A percentile compares a stretch with the other conserved stretches of the same genome.
Evolutionary conservation across 2,113 vertebrate genomes (phyloP).

Genomic region (Rhea americana): DNA sequence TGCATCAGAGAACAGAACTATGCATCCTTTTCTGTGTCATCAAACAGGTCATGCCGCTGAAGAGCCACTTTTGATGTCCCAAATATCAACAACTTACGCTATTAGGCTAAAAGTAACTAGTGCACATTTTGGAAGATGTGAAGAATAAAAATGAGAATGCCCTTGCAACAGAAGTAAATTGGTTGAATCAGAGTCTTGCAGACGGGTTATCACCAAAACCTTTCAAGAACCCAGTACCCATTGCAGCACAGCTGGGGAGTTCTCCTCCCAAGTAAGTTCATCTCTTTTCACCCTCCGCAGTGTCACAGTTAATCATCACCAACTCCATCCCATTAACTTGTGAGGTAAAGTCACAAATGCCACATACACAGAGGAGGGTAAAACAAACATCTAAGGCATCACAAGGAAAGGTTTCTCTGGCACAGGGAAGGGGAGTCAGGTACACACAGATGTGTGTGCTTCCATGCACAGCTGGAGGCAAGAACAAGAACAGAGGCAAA

Average conservation of each 20-base stretch:
- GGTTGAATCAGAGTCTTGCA: not conserved
- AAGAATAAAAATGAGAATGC: not conserved
- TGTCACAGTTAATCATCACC: not conserved
- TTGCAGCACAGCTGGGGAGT: not conserved
- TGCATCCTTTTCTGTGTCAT: too few species aligned
- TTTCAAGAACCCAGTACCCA: not conserved
- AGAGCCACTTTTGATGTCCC: not conserved
- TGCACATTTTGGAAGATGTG: not conserved
- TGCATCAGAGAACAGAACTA: not conserved
- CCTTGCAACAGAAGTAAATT: not conserved
- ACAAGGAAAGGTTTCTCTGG: not conserved
- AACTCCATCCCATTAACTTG: not conserved
- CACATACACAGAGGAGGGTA: not conserved
- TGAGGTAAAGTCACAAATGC: not conserved
- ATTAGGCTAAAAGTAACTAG: constrained; percentile 23
- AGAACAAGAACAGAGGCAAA: not conserved
- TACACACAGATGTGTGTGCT: accelerated
- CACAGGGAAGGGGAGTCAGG: accelerated
- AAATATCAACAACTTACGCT: not conserved
- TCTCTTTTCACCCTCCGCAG: not conserved
- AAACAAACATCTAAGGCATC: not conserved
- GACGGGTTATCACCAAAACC: not conserved
- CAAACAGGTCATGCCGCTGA: constrained; percentile 21
- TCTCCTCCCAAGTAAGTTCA: not conserved
- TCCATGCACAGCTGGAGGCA: not conserved